These are phyloP conservation scores for Drosophila truncata DNA, from an alignment of 1,140 invertebrate species.

Conservation along the genomic window DNA sequence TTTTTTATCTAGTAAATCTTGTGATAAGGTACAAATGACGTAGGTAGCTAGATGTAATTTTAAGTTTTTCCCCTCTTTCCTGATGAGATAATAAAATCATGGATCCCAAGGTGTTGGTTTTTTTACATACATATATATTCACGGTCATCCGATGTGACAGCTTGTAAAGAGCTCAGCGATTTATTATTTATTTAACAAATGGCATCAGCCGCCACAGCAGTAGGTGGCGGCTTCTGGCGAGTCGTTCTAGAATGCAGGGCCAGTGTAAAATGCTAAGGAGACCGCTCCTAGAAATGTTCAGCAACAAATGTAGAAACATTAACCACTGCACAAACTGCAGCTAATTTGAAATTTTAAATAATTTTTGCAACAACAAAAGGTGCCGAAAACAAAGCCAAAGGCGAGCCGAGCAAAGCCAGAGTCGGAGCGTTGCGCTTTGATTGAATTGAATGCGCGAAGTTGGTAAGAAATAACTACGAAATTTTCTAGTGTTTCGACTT, in stretches of 20 bases:
- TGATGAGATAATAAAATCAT: slow-evolving; percentile 3
- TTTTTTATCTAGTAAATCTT: slow-evolving; percentile 1
- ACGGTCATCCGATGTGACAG: not conserved
- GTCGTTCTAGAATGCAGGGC: slow-evolving; percentile 29
- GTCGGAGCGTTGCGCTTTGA: slow-evolving; percentile 74
- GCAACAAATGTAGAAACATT: slow-evolving; percentile 57
- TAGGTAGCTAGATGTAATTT: not conserved
- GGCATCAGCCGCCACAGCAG: slow-evolving; percentile 24
- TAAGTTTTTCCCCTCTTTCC: not conserved
- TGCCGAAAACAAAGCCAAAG: slow-evolving; percentile 76
- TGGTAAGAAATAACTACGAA: slow-evolving; percentile 13
- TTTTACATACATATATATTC: not conserved
- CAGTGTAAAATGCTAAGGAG: slow-evolving; percentile 41
- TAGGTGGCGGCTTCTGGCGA: slow-evolving; percentile 13
- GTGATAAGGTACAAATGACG: not conserved
- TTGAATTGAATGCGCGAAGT: slow-evolving; percentile 77
- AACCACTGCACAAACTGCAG: slow-evolving; percentile 70
- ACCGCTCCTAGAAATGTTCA: slow-evolving; percentile 65
- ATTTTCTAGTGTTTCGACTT: not conserved
- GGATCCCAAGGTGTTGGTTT: not conserved
- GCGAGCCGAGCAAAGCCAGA: slow-evolving; percentile 32
- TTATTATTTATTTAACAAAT: slow-evolving; percentile 33
- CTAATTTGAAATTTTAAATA: slow-evolving; percentile 82
- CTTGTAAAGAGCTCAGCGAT: slow-evolving; percentile 13
- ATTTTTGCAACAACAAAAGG: slow-evolving; percentile 73